phyloP scores from a whole-genome alignment of 2,797 vertebrate species.

The Aulostomus chinensis region DNA sequence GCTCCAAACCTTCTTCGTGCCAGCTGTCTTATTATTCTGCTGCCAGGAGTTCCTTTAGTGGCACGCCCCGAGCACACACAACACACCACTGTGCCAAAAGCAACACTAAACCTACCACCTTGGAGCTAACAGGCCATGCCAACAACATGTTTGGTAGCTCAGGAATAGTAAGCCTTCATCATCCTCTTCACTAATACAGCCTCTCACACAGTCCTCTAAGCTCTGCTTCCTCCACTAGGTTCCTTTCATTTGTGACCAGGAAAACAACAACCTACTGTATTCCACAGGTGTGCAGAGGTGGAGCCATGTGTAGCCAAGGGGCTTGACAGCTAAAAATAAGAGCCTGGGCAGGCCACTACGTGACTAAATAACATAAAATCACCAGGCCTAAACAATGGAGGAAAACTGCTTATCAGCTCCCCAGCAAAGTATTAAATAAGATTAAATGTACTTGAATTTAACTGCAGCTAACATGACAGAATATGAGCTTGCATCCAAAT shows the following conservation, averaged over 20 bases:
- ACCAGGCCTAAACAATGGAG: constrained; percentile 4
- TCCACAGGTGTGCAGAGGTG: constrained; percentile 35
- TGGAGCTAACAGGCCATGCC: constrained; percentile 11
- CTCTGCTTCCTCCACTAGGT: constrained; percentile 51
- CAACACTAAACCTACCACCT: constrained; percentile 28
- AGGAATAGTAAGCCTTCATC: constrained; percentile 34
- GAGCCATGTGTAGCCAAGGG: constrained; percentile 24
- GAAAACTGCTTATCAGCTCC: no score
- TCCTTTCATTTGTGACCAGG: constrained; percentile 42
- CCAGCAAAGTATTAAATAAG: no score
- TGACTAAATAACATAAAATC: constrained; percentile 20
- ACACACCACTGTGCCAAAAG: constrained; percentile 28
- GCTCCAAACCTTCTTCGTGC: constrained; percentile 40
- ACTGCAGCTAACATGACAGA: no score
- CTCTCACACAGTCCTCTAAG: constrained; percentile 6
- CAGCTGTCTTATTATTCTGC: constrained; percentile 36
- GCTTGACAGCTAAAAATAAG: constrained; percentile 50
- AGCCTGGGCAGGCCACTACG: constrained; percentile 10
- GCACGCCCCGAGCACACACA: constrained; percentile 12
- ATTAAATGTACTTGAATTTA: no score
- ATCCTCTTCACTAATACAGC: constrained; percentile 3
- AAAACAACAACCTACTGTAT: constrained; percentile 59
- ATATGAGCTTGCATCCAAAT: neutral
- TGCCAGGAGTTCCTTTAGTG: constrained; percentile 38
- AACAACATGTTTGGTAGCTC: constrained; percentile 49